These are phyloP conservation scores for Zoanthus sociatus DNA, from an alignment of 92 coral and sea anemone genomes.

Conservation along the genomic window DNA sequence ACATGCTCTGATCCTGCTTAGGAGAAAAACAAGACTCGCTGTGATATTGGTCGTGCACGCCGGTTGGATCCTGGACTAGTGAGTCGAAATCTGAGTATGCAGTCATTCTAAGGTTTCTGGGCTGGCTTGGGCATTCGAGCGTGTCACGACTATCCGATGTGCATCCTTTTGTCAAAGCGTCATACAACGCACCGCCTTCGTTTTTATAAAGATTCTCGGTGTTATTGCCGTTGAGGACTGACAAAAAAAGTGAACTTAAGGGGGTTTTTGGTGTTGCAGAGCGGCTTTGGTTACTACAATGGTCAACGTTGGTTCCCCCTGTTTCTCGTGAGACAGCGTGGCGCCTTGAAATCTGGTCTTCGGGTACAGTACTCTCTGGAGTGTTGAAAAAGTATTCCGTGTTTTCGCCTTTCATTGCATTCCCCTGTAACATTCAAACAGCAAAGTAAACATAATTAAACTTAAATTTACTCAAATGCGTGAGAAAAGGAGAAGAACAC, in stretches of 20 bases:
- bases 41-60: constrained; percentile 39
- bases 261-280: not conserved
- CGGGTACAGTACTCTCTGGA: constrained; percentile 2
- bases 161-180: constrained; percentile 1
- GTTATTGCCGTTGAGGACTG: not conserved
- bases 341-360: constrained; percentile 26
- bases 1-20: constrained; percentile 54
- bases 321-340: constrained; percentile 39
- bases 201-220: constrained; percentile 44
- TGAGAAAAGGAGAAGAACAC: constrained; percentile 36
- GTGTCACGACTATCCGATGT: constrained; percentile 40
- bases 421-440: constrained; percentile 77
- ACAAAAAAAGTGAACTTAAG: not conserved
- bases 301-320: constrained; percentile 6
- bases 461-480: constrained; percentile 45
- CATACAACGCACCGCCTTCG: constrained; percentile 20
- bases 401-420: constrained; percentile 67
- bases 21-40: constrained; percentile 27
- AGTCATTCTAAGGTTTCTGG: constrained; percentile 43
- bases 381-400: constrained; percentile 50
- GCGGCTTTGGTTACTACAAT: constrained; percentile 1
- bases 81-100: constrained; percentile 44
- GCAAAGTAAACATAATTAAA: constrained; percentile 74
- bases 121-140: constrained; percentile 44
- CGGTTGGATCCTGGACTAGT: constrained; percentile 40